Percentiles rank a stretch among this genome's conserved stretches.
phyloP scores from a whole-genome alignment of 2,888 invertebrate species.

The Athripsodes cinereus region DNA sequence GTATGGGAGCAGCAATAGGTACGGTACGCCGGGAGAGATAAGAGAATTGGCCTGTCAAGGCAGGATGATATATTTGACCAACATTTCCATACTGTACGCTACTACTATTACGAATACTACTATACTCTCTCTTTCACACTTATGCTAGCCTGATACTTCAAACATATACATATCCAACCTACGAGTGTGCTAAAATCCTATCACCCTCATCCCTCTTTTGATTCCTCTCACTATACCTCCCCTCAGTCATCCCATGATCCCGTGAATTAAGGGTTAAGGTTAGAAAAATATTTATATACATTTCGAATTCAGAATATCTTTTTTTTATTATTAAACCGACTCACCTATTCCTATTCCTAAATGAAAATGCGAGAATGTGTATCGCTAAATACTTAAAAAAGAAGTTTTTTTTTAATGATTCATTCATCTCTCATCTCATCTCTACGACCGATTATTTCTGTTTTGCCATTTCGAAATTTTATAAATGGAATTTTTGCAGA shows the following conservation, averaged over 20 bases:
- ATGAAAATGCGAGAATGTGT: neutral
- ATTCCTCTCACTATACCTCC: neutral
- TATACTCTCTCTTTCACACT: slow-evolving; percentile 5
- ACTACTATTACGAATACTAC: too few species aligned
- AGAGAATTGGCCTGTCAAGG: slow-evolving; percentile 87
- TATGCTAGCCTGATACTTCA: slow-evolving; percentile 3
- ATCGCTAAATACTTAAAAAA: neutral
- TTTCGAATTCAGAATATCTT: neutral
- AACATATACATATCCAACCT: neutral
- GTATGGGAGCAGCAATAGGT: slow-evolving; percentile 37
- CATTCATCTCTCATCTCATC: too few species aligned
- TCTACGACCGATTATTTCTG: too few species aligned
- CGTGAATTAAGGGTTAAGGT: slow-evolving; percentile 1
- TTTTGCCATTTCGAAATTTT: too few species aligned
- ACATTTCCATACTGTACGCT: slow-evolving; percentile 66
- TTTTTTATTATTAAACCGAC: neutral
- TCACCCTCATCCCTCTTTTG: slow-evolving; percentile 20
- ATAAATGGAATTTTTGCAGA: too few species aligned
- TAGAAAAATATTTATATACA: slow-evolving; percentile 5
- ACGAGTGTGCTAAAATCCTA: slow-evolving; percentile 32
- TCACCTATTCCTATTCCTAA: neutral
- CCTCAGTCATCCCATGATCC: neutral
- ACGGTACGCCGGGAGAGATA: slow-evolving; percentile 62
- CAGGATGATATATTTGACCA: slow-evolving; percentile 87
- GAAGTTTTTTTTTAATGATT: neutral